Evolutionary conservation across 2,113 vertebrate genomes (phyloP), one percentile per base, ranked within the genome.

Genomic region (Protobothrops mucrosquamatus): DNA sequence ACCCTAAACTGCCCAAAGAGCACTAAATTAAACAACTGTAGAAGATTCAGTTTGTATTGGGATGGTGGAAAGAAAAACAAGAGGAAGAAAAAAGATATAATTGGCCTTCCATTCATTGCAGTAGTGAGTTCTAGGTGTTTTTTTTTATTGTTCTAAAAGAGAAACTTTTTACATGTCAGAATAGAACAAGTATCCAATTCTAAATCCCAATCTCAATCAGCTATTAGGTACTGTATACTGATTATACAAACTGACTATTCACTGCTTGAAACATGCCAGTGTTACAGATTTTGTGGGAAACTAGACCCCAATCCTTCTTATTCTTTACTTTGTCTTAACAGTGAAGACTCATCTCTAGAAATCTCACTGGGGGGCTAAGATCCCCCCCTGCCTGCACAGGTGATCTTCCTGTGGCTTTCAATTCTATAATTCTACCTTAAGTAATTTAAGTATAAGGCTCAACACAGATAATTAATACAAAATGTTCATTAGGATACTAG

Each of bases 381-480:
- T 92, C 29, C 6, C 46, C n/a, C 57, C 14, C 39, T 69, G 29
- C 54, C 81, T 43, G 57, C 69, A 87, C 4, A 20, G 56, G 87
- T 90, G 92, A 90, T 48, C 81, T 86, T 52, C 29, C 51, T 81
- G n/a, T 89, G 90, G 46, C 56, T 48, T 59, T 85, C 48, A 87
- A 59, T 64, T 56, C 92, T 93, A 93, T 90, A 90, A 64, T 86
- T 90, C 92, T 90, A 90, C 23, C 52, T 87, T 93, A 93, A 93
- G 88, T 90, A 93, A 93, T 93, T 81, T 93, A 93, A 90, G 74
- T 85, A 86, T 90, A 54, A 90, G 88, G n/a, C 92, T 86, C n/a
- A 24, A 64, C 89, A 64, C 85, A 81, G 92, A 93, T 93, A 93
- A 93, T 90, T 90, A 93, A 93, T 93, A 86, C n/a, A 90, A 87